phyloP scores from a whole-genome alignment of 2,888 invertebrate genomes.

The Pachliopta kotzebuea region DNA sequence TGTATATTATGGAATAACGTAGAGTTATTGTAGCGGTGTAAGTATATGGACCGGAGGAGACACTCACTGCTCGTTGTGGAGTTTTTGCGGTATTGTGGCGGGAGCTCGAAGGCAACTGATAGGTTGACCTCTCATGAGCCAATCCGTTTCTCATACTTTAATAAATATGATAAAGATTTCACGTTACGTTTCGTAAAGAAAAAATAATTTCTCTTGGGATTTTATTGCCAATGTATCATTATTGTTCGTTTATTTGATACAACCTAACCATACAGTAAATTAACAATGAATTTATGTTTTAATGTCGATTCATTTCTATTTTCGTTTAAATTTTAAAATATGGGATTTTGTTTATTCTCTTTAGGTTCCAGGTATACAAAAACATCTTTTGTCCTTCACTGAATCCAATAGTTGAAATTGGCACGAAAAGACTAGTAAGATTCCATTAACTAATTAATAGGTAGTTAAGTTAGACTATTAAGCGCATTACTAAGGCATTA shows the following conservation, averaged over 20 bases:
- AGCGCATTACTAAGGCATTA: constrained; percentile 19
- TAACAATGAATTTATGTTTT: neutral
- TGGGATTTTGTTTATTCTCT: neutral
- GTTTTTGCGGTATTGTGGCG: constrained; percentile 4
- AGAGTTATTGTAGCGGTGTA: constrained; percentile 37
- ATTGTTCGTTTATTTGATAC: neutral
- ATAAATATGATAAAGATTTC: no score
- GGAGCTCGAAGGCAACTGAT: neutral
- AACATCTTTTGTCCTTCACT: neutral
- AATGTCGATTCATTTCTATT: neutral
- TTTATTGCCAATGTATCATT: neutral
- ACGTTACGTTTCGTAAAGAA: no score
- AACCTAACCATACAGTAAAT: neutral
- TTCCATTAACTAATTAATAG: constrained; percentile 27
- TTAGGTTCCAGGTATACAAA: neutral
- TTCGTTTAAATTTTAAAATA: neutral
- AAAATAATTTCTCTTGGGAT: neutral
- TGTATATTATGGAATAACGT: constrained; percentile 38
- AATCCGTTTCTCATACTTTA: no score
- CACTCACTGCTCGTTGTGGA: constrained; percentile 41
- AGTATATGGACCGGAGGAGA: constrained; percentile 34
- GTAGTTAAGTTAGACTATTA: constrained; percentile 24
- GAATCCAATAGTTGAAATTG: constrained; percentile 16
- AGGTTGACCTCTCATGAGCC: no score
- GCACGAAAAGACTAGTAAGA: constrained; percentile 28